Percentiles rank a stretch among this genome's conserved stretches.
phyloP scores from a whole-genome alignment of 1,140 invertebrate species.

The Drosophila persimilis region DNA sequence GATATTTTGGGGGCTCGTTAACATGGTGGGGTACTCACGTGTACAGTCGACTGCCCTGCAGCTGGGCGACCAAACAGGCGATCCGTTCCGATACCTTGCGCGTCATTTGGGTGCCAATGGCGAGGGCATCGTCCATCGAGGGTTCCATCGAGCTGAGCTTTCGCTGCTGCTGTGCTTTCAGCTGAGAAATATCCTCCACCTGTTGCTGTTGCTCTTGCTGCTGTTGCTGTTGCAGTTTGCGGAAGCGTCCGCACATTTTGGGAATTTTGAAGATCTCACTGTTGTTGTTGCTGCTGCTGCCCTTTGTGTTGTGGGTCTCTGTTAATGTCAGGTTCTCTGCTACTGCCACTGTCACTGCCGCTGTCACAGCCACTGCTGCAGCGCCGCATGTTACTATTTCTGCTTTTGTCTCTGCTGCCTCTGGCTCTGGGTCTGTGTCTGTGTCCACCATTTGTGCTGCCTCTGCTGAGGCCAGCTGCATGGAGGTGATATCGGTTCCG shows the following conservation, averaged over 20 bases:
- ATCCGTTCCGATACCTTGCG: slow-evolving; percentile 66
- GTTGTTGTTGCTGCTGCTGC: slow-evolving; percentile 8
- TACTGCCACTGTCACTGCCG: no score
- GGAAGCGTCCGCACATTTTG: slow-evolving; percentile 60
- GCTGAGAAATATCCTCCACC: slow-evolving; percentile 13
- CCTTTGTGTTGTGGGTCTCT: not conserved
- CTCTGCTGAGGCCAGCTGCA: slow-evolving; percentile 4
- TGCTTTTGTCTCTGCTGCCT: not conserved
- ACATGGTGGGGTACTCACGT: slow-evolving; percentile 55
- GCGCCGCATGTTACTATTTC: not conserved
- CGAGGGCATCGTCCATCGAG: slow-evolving; percentile 75
- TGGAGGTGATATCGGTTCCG: slow-evolving; percentile 20
- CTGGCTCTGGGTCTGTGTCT: no score
- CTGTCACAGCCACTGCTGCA: slow-evolving; percentile 3
- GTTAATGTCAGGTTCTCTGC: slow-evolving; percentile 10
- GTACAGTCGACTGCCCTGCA: slow-evolving; percentile 72
- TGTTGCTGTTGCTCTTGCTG: slow-evolving; percentile 26
- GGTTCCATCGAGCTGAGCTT: slow-evolving; percentile 73
- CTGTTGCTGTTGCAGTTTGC: slow-evolving; percentile 49
- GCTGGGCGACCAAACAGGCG: slow-evolving; percentile 54
- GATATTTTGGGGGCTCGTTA: not conserved
- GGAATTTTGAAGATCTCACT: slow-evolving; percentile 53
- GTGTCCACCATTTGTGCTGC: not conserved
- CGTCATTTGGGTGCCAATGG: slow-evolving; percentile 75
- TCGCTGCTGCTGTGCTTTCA: slow-evolving; percentile 65